Evolutionary conservation across 1,140 invertebrate species (phyloP).

Genomic region (Pemphigus obesinymphae): DNA sequence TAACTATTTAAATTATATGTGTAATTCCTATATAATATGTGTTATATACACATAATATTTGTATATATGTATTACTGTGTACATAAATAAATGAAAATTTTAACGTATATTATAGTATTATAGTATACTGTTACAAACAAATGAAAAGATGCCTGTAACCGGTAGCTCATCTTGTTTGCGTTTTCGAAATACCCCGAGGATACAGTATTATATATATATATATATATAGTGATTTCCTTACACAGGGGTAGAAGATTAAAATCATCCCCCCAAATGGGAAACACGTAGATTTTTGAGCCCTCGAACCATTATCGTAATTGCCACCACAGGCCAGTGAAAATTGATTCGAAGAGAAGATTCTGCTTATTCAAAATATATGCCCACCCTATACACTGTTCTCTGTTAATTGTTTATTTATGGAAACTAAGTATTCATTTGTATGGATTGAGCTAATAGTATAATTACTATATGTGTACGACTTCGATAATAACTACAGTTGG

Average conservation of each 20-base stretch:
- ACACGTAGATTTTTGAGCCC: not conserved
- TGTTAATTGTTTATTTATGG: not conserved
- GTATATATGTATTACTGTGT: too few species aligned
- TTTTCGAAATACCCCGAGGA: not conserved
- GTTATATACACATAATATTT: too few species aligned
- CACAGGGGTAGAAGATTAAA: not conserved
- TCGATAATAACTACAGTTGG: not conserved
- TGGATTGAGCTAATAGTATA: not conserved
- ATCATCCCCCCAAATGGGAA: not conserved
- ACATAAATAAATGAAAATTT: not conserved
- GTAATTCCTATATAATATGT: too few species aligned
- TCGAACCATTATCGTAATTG: slow-evolving; percentile 1
- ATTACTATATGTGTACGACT: not conserved
- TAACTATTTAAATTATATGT: too few species aligned
- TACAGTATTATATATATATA: too few species aligned
- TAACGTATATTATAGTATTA: not conserved
- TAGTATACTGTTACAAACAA: slow-evolving; percentile 15
- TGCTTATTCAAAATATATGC: not conserved
- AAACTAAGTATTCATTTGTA: not conserved
- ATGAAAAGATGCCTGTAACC: not conserved
- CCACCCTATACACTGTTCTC: not conserved
- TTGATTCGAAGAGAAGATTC: not conserved
- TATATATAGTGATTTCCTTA: not conserved
- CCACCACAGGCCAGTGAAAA: not conserved
- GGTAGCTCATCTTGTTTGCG: not conserved